phyloP scores from a whole-genome alignment of 2,797 vertebrate genomes.

The Choloepus didactylus region DNA sequence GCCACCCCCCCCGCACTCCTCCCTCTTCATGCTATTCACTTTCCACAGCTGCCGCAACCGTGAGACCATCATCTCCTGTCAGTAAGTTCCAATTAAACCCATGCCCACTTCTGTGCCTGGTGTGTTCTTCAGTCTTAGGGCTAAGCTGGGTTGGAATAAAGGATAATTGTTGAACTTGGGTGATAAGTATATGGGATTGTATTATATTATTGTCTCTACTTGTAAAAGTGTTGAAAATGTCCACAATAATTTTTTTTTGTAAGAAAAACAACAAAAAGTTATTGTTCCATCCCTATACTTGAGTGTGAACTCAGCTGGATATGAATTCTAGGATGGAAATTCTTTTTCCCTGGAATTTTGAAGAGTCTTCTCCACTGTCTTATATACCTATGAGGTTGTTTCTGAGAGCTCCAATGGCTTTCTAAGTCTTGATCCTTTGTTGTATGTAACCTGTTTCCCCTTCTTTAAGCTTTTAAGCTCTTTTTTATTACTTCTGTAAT shows the following conservation, averaged over 20 bases:
- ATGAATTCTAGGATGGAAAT: not conserved
- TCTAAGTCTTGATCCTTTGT: not conserved
- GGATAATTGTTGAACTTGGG: not conserved
- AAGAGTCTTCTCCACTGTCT: not conserved
- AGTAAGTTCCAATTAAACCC: no score
- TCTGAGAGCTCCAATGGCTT: not conserved
- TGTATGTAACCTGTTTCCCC: not conserved
- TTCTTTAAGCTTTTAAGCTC: not conserved
- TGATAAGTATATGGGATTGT: not conserved
- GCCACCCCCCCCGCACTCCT: no score
- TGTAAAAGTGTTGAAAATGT: constrained; percentile 22
- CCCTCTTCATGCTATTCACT: no score
- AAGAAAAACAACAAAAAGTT: not conserved
- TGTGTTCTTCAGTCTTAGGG: no score
- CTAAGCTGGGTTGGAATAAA: not conserved
- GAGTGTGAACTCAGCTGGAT: not conserved
- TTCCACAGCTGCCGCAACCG: no score
- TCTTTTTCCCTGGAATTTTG: not conserved
- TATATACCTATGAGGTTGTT: not conserved
- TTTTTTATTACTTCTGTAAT: constrained; percentile 15
- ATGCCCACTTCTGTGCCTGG: no score
- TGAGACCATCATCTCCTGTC: no score
- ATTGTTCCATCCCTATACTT: not conserved
- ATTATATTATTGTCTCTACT: not conserved
- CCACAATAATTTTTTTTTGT: not conserved